Conservation (phyloP, 2,113 vertebrate species). For the Colinus virginianus region DNA sequence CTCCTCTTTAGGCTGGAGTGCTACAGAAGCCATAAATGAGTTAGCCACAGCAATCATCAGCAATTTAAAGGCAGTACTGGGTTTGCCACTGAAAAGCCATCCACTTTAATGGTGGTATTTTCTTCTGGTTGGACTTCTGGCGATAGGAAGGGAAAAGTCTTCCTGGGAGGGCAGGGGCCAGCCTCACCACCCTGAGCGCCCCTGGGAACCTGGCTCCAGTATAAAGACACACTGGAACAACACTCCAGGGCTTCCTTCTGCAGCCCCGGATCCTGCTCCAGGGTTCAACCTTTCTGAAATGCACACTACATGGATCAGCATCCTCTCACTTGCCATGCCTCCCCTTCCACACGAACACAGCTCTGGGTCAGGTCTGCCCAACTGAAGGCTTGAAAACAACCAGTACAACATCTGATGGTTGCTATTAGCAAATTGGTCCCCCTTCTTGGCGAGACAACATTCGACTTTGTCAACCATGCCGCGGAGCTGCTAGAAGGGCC, state of each 20-base stretch:
- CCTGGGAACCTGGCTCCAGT: background rate
- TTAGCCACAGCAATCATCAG: background rate
- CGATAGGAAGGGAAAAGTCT: background rate
- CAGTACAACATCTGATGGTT: background rate
- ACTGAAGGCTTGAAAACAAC: background rate
- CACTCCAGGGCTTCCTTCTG: background rate
- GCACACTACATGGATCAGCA: background rate
- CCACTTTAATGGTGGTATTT: background rate
- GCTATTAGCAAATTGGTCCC: slow-evolving; percentile 7
- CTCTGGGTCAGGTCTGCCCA: background rate
- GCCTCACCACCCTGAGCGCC: background rate
- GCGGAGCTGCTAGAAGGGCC: background rate
- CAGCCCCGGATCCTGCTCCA: background rate
- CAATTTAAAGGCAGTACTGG: background rate
- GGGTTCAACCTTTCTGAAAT: background rate
- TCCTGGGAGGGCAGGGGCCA: background rate
- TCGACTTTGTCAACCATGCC: background rate
- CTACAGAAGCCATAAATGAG: background rate
- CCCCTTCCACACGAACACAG: background rate
- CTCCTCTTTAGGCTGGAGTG: accelerated
- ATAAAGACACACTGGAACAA: background rate
- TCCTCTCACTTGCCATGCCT: background rate
- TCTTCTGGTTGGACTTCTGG: background rate
- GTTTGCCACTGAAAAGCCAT: background rate
- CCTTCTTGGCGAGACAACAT: background rate